A percentile compares a stretch with the other conserved stretches of the same genome.
Evolutionary conservation across 2,888 invertebrate species (phyloP).

Genomic region (Nemotelus nigrinus): DNA sequence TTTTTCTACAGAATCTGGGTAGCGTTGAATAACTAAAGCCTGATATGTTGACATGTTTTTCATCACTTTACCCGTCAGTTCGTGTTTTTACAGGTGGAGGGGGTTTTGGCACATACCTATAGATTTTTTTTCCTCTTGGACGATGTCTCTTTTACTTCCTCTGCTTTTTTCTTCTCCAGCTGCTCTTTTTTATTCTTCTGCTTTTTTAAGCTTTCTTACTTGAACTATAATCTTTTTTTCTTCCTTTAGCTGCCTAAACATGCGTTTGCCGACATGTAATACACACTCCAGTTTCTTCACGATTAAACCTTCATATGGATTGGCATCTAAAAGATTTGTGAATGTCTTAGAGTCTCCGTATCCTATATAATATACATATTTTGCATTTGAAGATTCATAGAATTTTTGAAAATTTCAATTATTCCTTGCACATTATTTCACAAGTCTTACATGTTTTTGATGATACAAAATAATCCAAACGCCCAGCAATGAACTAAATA

Average conservation of each 20-base stretch:
- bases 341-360: no score
- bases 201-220: no score
- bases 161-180: neutral
- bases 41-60: conserved; percentile 14
- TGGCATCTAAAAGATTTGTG: no score
- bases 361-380: neutral
- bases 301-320: no score
- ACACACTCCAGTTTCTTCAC: no score
- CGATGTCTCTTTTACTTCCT: conserved; percentile 3
- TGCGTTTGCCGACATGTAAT: no score
- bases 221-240: no score
- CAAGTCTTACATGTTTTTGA: conserved; percentile 46
- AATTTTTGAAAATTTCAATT: neutral
- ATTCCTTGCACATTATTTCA: conserved; percentile 46
- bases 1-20: conserved; percentile 5
- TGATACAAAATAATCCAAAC: conserved; percentile 42
- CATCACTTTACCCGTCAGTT: neutral
- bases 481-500: conserved; percentile 46
- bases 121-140: neutral
- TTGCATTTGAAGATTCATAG: conserved; percentile 2
- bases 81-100: conserved; percentile 17
- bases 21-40: neutral
- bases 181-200: neutral
- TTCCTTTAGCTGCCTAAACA: no score
- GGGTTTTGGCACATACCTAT: neutral